phyloP scores from a whole-genome alignment of 2,113 vertebrate species.

The Cephalopholis sonnerati region DNA sequence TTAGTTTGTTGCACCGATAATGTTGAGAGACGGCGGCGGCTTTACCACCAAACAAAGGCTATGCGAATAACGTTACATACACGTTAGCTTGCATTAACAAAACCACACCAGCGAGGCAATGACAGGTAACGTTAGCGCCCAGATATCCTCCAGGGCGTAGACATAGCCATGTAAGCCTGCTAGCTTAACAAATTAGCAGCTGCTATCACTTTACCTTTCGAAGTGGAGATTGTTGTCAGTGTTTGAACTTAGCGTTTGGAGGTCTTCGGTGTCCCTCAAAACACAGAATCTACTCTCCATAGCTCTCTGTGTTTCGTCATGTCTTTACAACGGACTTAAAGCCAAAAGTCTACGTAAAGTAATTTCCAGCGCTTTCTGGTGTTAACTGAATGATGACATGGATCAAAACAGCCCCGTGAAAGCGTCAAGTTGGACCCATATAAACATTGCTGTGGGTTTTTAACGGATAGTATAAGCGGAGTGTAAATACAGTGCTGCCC shows the following conservation, averaged over 20 bases:
- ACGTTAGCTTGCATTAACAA: slow-evolving; percentile 17
- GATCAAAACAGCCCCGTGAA: slow-evolving; percentile 12
- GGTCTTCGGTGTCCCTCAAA: slow-evolving; percentile 79
- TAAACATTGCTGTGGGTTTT: slow-evolving; percentile 32
- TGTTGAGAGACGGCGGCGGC: not conserved
- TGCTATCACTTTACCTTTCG: slow-evolving; percentile 74
- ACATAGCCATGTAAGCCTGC: not conserved
- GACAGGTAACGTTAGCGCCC: not conserved
- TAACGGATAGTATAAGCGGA: not conserved
- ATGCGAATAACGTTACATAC: not conserved
- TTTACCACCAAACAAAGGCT: not conserved
- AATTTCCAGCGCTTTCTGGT: slow-evolving; percentile 15
- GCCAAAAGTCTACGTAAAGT: not conserved
- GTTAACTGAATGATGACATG: too few relatives aligned
- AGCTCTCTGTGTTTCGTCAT: slow-evolving; percentile 77
- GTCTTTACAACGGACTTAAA: slow-evolving; percentile 50
- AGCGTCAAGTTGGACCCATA: slow-evolving; percentile 24
- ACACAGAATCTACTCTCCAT: slow-evolving; percentile 83
- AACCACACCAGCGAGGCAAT: slow-evolving; percentile 5
- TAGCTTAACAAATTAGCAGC: not conserved
- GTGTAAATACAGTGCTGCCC: slow-evolving; percentile 46
- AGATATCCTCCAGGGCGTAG: not conserved
- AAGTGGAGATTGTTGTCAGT: slow-evolving; percentile 55
- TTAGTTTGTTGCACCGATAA: not conserved
- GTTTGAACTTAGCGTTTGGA: slow-evolving; percentile 68